A percentile compares a stretch with the other conserved stretches of the same genome.
phyloP scores from a whole-genome alignment of 2,113 vertebrate genomes.

The Anas platyrhynchos region DNA sequence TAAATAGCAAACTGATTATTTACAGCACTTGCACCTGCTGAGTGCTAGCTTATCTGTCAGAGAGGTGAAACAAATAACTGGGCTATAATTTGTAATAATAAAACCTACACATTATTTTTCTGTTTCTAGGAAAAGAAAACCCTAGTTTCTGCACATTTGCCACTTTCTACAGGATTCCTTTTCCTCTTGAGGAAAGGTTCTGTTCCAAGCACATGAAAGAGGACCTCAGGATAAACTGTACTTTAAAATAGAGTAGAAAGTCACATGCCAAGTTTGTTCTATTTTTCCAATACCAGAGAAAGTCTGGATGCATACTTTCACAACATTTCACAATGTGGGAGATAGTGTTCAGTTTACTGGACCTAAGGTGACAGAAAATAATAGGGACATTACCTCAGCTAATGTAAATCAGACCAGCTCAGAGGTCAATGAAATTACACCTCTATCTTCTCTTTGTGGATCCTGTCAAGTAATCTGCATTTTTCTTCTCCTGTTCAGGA shows the following conservation, averaged over 20 bases:
- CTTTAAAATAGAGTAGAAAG: not conserved
- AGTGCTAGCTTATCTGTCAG: slow-evolving; percentile 28
- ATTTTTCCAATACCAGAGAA: not conserved
- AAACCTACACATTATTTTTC: not conserved
- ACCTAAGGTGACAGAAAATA: not conserved
- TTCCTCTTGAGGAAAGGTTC: not conserved
- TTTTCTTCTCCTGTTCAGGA: not conserved
- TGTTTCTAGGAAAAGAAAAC: not conserved
- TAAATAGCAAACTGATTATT: slow-evolving; percentile 61
- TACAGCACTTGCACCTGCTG: slow-evolving; percentile 39
- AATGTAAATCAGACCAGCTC: not conserved
- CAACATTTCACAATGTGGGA: not conserved
- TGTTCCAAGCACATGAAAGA: not conserved
- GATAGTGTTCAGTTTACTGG: not conserved
- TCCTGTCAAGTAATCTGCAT: not conserved
- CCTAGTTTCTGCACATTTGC: not conserved
- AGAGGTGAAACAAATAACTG: slow-evolving; percentile 27
- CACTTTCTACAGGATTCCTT: not conserved
- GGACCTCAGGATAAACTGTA: not conserved
- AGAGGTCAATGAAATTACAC: not conserved
- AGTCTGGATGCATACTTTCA: not conserved
- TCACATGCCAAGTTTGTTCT: not conserved
- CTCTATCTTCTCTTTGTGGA: not conserved
- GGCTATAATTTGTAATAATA: slow-evolving; percentile 23
- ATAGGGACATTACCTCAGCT: not conserved